Base-by-base conservation (phyloP, 2,113 vertebrate genomes). In the Gasterosteus nipponicus region DNA sequence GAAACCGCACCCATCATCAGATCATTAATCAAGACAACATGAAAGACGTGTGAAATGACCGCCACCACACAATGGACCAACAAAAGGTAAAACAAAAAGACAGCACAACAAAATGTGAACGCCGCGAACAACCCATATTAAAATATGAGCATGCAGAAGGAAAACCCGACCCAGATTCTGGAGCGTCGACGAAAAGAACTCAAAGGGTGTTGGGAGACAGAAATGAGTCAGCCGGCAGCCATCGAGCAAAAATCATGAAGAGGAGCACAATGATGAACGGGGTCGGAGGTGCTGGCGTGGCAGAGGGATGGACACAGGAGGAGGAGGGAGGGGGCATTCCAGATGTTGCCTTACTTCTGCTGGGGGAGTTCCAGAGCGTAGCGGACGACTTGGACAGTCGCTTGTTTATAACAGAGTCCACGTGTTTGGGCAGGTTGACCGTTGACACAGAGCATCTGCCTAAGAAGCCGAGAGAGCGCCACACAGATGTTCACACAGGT, bases 311-410 rank as follows among this genome's bases (percentile, higher is more conserved):
- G 83, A 86, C 69, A 77, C 70, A 75, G 33, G 35, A 38, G 35
- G 35, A 38, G 35, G 35, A 38, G 35, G 35, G 54, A 11, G 12
- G 26, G 81, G 90, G 86, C 78, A 75, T 82, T 86, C 81, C 90
- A 88, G 70, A 75, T 77, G 74, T 85, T 76, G 94, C 92, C 98
- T 98, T 99, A 99, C 97, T 99, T 99, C 97, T 98, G 96, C 95
- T 96, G 94, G 98, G 98, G 87, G 98, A 98, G 94, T 96, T 99
- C 98, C 98, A 99, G 92, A 99, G 96, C 79, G 98, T 99, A 93
- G 97, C 97, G 5, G 98, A 99, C 94, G 97, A 99, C 95, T 99
- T 99, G 96, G 98, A 99, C 95, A 99, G 96, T 88, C 98, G 95
- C 95, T 99, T 99, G 97, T 97, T 98, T 96, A 99, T 95, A 94